Base-by-base conservation (phyloP, 2,888 invertebrate genomes). In the Elegia similella region DNA sequence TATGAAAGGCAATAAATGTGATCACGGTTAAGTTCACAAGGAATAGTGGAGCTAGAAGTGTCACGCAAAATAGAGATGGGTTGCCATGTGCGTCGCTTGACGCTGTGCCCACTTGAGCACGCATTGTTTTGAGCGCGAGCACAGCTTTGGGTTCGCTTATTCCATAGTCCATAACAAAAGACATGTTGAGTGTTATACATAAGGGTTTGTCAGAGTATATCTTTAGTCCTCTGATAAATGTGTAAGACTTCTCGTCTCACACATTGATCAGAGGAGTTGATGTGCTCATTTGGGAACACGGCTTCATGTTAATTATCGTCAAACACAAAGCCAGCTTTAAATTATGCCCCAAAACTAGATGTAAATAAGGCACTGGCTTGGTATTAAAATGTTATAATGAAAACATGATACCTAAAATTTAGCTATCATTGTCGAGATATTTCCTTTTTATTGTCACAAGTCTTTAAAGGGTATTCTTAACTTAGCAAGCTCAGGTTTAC, bases 201-300 rank as follows among this genome's bases (percentile, higher is more conserved):
- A 38, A 1, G 2, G n/a, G 10, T 12, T 2, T 12, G 34, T 12
- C 12, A 10, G 12, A 2, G 38, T n/a, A n/a, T 1, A 38, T 38
- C 23, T 3, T 3, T 23, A 2, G 12, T 38, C 12, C 8, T 48
- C 15, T 15, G 2, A 10, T 23, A 46, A 23, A 17, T 6, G 46
- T 23, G 12, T 46, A 5, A 12, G 7, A 50, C 42, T 32, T n/a
- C n/a, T n/a, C n/a, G n/a, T n/a, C n/a, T n/a, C n/a, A n/a, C n/a
- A n/a, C n/a, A n/a, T n/a, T n/a, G n/a, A n/a, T n/a, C n/a, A n/a
- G n/a, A n/a, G 17, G 55, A 13, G 23, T 38, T 17, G 55, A 13
- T 38, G 46, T 47, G 55, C 55, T 55, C 55, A 55, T 42, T 46
- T 55, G 55, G 55, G 47, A 38, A 47, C 38, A 23, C 34, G 34